A percentile compares a stretch with the other conserved stretches of the same genome.
Conservation (phyloP, 2,113 vertebrate genomes). For the Alouatta palliata region DNA sequence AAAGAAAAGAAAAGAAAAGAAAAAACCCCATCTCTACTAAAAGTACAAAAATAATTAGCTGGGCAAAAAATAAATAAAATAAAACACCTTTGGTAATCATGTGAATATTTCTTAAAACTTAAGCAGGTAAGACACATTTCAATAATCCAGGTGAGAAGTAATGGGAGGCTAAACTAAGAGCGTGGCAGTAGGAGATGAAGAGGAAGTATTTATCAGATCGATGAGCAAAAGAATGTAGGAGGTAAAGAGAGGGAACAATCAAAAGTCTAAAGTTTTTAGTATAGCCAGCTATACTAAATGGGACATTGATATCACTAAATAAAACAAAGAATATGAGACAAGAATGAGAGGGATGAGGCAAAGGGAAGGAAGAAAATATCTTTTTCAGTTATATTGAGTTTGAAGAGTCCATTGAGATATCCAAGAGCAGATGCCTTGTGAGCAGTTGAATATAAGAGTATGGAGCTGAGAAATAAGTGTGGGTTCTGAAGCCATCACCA, state of each 20-base stretch:
- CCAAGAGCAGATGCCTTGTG: not conserved
- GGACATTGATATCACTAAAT: not conserved
- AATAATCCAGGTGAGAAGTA: not conserved
- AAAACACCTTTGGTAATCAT: not conserved
- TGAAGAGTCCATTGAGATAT: not conserved
- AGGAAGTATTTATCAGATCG: not conserved
- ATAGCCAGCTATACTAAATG: not conserved
- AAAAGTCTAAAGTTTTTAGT: not conserved
- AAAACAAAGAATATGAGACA: not conserved
- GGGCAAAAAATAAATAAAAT: no score
- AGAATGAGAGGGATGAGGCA: not conserved
- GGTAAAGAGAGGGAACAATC: not conserved
- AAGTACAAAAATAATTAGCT: no score
- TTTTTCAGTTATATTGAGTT: not conserved
- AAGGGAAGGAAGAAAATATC: not conserved
- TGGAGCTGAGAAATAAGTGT: not conserved
- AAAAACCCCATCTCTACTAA: no score
- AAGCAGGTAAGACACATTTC: slow-evolving; percentile 3
- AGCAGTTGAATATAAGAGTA: not conserved
- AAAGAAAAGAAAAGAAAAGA: no score
- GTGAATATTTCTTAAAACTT: not conserved
- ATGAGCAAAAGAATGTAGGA: not conserved
- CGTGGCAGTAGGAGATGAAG: not conserved
- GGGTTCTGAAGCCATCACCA: not conserved
- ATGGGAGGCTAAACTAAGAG: not conserved